Percentiles rank a stretch among this genome's conserved stretches.
Conservation (phyloP, 1,140 invertebrate species). For the Lepeophtheirus salmonis region DNA sequence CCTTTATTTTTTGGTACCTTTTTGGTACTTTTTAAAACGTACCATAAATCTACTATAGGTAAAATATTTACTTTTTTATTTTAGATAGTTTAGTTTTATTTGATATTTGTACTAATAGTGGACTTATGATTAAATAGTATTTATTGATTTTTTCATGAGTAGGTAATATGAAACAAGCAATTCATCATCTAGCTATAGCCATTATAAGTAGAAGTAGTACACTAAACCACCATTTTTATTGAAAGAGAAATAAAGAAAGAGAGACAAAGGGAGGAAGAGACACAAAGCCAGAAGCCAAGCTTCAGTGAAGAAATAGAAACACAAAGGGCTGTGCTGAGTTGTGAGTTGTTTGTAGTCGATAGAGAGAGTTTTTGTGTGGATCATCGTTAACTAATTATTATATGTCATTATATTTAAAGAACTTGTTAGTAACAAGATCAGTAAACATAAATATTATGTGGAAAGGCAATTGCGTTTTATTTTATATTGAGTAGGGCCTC, state of each 20-base stretch:
- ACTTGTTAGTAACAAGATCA: too few relatives aligned
- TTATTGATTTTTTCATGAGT: not conserved
- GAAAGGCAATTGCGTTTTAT: too few relatives aligned
- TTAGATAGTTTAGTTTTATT: not conserved
- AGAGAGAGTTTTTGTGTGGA: too few relatives aligned
- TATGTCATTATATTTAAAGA: too few relatives aligned
- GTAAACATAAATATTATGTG: too few relatives aligned
- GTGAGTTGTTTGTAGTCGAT: too few relatives aligned
- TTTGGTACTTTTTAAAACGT: not conserved
- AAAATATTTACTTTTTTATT: not conserved
- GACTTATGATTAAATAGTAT: not conserved
- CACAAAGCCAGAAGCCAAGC: not conserved
- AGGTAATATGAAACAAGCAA: not conserved
- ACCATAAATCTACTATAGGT: not conserved
- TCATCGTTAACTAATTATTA: too few relatives aligned
- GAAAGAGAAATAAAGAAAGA: not conserved
- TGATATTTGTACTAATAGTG: too few relatives aligned
- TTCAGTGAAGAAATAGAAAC: too few relatives aligned
- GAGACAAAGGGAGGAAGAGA: not conserved
- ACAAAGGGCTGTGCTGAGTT: too few relatives aligned
- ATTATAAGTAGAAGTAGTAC: not conserved
- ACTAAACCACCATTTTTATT: not conserved
- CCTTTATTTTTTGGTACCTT: not conserved
- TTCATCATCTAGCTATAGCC: not conserved
- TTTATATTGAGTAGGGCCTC: too few relatives aligned